phyloP scores from a whole-genome alignment of 2,888 invertebrate species.

The Thyatira batis region DNA sequence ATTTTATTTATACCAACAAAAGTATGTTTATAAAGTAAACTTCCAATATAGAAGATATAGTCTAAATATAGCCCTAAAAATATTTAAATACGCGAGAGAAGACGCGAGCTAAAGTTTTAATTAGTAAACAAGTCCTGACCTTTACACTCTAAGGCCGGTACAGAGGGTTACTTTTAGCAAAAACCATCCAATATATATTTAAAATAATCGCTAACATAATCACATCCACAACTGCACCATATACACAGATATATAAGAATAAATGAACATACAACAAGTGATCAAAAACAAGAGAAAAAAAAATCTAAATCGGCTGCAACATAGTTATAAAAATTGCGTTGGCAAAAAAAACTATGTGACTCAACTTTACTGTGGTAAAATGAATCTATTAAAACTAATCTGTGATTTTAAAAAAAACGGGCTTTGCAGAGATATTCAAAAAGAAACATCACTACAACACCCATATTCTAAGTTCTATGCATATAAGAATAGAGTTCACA shows the following conservation, averaged over 20 bases:
- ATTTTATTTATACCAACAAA: too few species aligned
- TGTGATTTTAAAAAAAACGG: neutral
- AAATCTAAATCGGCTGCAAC: constrained; percentile 36
- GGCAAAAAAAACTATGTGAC: constrained; percentile 22
- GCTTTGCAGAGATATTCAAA: neutral
- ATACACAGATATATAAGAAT: constrained; percentile 24
- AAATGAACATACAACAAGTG: constrained; percentile 22
- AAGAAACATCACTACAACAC: neutral
- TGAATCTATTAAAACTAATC: constrained; percentile 1
- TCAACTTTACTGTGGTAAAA: constrained; percentile 14
- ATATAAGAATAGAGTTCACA: constrained; percentile 7
- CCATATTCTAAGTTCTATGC: neutral
- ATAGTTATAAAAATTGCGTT: constrained; percentile 31
- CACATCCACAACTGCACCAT: constrained; percentile 29
- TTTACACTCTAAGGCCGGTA: too few species aligned
- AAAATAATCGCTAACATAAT: constrained; percentile 7
- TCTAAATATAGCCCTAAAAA: too few species aligned
- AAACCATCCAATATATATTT: constrained; percentile 8
- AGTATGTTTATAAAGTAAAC: too few species aligned
- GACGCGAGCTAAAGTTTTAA: too few species aligned
- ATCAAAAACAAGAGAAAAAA: constrained; percentile 19
- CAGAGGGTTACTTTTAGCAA: too few species aligned
- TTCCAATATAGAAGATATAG: too few species aligned
- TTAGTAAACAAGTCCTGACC: too few species aligned
- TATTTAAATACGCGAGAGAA: too few species aligned